Percentiles rank a stretch among this genome's conserved stretches.
These are phyloP conservation scores for Kradibia gibbosae DNA, from an alignment of 1,140 invertebrate genomes.

Conservation along the genomic window DNA sequence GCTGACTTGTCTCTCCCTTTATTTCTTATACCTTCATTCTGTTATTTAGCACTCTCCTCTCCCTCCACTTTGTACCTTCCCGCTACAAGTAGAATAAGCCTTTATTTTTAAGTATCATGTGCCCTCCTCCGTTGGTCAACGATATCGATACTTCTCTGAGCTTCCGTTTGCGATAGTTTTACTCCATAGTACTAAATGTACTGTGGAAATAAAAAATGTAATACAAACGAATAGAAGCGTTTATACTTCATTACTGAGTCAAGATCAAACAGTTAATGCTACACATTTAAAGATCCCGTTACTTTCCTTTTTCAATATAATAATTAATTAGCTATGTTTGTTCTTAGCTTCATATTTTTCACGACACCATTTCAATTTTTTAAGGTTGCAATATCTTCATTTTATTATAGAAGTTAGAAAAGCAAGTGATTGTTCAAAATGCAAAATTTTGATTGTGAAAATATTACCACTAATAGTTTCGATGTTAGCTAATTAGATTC, in stretches of 20 bases:
- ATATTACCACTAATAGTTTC: too few species aligned
- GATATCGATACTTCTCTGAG: neutral
- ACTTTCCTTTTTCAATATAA: neutral
- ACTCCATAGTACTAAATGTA: neutral
- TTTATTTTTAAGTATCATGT: neutral
- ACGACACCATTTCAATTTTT: too few species aligned
- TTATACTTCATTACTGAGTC: neutral
- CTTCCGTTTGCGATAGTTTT: neutral
- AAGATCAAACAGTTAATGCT: neutral
- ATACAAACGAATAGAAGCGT: neutral
- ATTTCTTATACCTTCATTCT: neutral
- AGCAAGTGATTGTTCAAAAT: too few species aligned
- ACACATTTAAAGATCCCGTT: neutral
- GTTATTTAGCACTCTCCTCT: neutral
- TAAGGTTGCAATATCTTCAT: too few species aligned
- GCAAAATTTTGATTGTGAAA: too few species aligned
- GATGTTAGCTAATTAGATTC: too few species aligned
- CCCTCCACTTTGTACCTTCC: too few species aligned
- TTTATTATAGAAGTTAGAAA: too few species aligned
- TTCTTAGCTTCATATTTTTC: neutral
- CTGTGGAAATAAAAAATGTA: neutral
- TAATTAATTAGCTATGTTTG: neutral
- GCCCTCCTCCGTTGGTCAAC: neutral
- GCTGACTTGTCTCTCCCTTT: neutral
- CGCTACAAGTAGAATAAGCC: neutral